Conservation (phyloP, 1,140 invertebrate genomes). For the Steinernema khuongi region DNA sequence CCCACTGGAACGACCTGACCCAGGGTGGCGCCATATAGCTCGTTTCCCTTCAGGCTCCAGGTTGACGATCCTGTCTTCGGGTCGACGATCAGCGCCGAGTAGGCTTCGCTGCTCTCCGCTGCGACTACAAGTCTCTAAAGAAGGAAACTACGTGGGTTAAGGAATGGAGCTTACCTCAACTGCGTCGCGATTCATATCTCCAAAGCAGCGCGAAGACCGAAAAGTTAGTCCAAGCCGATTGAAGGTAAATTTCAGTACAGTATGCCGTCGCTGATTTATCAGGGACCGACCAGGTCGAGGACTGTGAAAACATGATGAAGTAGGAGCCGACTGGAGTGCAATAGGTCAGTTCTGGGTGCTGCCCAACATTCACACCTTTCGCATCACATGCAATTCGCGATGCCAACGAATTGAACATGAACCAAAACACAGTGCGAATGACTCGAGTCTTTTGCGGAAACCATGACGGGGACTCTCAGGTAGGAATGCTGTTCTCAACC, state of each 20-base stretch:
- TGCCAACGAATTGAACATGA: no score
- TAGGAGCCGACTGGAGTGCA: no score
- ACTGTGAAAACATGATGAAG: no score
- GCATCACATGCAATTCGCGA: no score
- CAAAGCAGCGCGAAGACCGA: neutral
- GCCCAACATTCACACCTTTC: no score
- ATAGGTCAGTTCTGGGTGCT: no score
- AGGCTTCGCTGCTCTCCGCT: conserved; percentile 25
- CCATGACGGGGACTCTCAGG: no score
- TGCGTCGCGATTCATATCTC: neutral
- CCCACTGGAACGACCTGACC: conserved; percentile 29
- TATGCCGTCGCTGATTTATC: neutral
- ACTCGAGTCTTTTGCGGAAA: no score
- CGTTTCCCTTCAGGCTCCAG: conserved; percentile 33
- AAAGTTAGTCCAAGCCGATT: neutral
- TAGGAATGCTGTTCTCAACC: no score
- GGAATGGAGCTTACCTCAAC: conserved; percentile 10
- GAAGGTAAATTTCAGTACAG: neutral
- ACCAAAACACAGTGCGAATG: no score
- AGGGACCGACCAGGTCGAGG: no score
- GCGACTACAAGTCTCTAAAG: conserved; percentile 31
- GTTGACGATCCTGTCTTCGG: conserved; percentile 32
- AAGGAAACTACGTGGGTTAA: neutral
- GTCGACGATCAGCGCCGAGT: conserved; percentile 32
- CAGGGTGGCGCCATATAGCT: conserved; percentile 29